Evolutionary conservation across 2,888 invertebrate genomes (phyloP).

Genomic region (Leptinotarsa rubiginosa): DNA sequence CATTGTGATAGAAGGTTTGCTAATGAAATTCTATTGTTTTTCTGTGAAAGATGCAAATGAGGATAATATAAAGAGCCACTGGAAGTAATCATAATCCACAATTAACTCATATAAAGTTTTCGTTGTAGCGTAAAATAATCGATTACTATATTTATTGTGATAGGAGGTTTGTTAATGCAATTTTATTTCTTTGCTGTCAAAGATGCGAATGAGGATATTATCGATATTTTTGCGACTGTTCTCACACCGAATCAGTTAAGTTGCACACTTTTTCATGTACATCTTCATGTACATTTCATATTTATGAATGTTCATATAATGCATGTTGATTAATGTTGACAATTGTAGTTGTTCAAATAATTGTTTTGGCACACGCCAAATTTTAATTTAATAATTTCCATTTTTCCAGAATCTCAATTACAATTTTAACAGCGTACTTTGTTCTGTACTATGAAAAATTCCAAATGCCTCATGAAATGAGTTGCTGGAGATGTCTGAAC

Average conservation of each 20-base stretch:
- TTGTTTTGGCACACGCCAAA: no score
- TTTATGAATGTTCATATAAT: no score
- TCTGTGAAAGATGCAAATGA: background rate
- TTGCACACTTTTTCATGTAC: no score
- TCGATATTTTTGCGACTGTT: background rate
- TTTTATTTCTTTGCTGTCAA: background rate
- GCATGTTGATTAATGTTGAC: no score
- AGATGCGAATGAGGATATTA: background rate
- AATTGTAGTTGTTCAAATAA: no score
- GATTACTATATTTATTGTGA: background rate
- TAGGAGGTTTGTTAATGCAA: background rate
- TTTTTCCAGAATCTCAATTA: background rate
- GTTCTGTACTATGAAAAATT: no score
- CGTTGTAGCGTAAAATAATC: background rate
- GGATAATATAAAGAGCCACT: background rate
- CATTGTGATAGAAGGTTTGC: background rate
- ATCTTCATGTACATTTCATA: no score
- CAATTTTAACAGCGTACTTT: background rate
- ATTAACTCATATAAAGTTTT: background rate
- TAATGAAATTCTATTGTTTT: background rate
- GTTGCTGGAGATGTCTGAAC: background rate
- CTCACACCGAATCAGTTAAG: background rate
- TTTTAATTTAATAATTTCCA: background rate
- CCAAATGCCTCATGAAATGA: background rate
- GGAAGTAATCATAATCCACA: conserved; percentile 1